A percentile compares a stretch with the other conserved stretches of the same genome.
Evolutionary conservation across 1,140 invertebrate species (phyloP).

Genomic region (Colletes gigas): DNA sequence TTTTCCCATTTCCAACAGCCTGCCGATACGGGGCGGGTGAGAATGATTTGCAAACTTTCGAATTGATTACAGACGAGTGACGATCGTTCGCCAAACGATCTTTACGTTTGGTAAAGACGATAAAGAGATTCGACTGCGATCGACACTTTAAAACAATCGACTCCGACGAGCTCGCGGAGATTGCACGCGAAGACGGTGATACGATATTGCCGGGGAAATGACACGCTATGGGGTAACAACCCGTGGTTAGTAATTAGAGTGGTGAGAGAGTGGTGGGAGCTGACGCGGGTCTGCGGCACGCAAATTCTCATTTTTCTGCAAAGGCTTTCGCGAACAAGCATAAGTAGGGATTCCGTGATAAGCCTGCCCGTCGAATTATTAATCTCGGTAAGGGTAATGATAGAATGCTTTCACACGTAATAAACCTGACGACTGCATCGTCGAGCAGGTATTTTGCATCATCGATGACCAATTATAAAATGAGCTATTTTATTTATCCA

Average conservation of each 20-base stretch:
- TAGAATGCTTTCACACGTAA: constrained; percentile 17
- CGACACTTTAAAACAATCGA: constrained; percentile 79
- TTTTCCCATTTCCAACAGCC: too few species aligned
- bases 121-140: constrained; percentile 54
- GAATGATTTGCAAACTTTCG: too few species aligned
- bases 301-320: constrained; percentile 70
- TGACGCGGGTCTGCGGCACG: constrained; percentile 67
- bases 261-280: constrained; percentile 51
- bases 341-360: constrained; percentile 42
- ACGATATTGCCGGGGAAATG: constrained; percentile 76
- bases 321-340: constrained; percentile 25
- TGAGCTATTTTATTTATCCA: background rate
- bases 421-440: background rate
- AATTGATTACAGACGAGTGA: too few species aligned
- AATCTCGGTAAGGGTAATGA: constrained; percentile 25
- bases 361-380: constrained; percentile 41
- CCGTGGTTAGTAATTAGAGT: constrained; percentile 75
- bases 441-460: background rate
- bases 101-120: background rate
- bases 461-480: background rate
- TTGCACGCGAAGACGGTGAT: constrained; percentile 70
- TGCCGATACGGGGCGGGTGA: too few species aligned
- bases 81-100: too few species aligned
- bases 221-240: constrained; percentile 79
- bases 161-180: constrained; percentile 60